These are phyloP conservation scores for Drosophila tani DNA, from an alignment of 1,140 invertebrate species.

Conservation along the genomic window DNA sequence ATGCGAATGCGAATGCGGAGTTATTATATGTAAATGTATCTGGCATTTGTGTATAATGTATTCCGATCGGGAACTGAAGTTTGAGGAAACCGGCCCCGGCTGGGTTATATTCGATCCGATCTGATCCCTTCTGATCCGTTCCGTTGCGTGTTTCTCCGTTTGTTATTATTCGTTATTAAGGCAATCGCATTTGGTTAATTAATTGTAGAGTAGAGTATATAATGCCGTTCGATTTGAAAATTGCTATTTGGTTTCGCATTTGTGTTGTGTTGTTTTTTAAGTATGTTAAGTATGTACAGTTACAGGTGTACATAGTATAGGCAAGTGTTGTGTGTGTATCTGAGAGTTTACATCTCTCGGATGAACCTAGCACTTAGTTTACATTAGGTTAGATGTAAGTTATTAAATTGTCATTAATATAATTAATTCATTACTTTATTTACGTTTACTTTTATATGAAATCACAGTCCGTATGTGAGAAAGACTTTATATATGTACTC, in stretches of 20 bases:
- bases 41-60: conserved; percentile 18
- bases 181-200: conserved; percentile 58
- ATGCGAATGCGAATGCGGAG: conserved; percentile 7
- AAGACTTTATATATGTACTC: conserved; percentile 80
- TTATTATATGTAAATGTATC: neutral
- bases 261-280: conserved; percentile 3
- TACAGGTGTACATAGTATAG: conserved; percentile 8
- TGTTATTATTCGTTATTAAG: conserved; percentile 50
- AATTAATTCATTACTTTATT: conserved; percentile 59
- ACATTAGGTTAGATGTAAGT: conserved; percentile 51
- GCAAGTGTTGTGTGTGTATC: neutral
- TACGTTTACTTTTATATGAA: conserved; percentile 68
- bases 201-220: conserved; percentile 52
- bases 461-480: conserved; percentile 85
- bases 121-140: conserved; percentile 1
- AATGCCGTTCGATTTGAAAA: conserved; percentile 43
- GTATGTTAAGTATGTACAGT: conserved; percentile 15
- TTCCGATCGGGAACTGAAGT: conserved; percentile 54
- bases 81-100: conserved; percentile 70
- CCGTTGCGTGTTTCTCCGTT: neutral
- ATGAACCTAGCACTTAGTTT: conserved; percentile 38
- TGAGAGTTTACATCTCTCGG: conserved; percentile 22
- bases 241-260: conserved; percentile 39
- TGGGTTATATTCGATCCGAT: conserved; percentile 27
- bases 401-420: conserved; percentile 48